These are phyloP conservation scores for Caiman crocodilus DNA, from an alignment of 2,797 vertebrate genomes.

Conservation along the genomic window DNA sequence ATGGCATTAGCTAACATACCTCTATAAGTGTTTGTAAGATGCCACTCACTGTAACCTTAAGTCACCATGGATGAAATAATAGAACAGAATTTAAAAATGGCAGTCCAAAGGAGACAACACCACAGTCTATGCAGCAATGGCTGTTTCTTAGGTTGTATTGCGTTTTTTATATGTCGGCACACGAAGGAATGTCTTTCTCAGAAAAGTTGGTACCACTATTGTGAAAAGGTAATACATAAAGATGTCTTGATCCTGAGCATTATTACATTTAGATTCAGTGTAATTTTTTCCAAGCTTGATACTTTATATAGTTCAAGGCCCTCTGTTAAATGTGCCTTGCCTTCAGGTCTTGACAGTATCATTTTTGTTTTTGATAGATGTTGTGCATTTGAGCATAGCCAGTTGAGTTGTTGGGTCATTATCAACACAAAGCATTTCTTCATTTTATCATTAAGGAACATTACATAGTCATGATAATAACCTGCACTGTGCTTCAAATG, in stretches of 20 bases:
- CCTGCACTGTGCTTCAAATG: not conserved
- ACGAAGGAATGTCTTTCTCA: not conserved
- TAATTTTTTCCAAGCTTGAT: too few relatives aligned
- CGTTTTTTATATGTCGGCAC: not conserved
- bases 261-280: too few relatives aligned
- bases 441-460: not conserved
- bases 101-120: not conserved
- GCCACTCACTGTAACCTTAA: not conserved
- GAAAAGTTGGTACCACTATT: not conserved
- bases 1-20: not conserved
- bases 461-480: not conserved
- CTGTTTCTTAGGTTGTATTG: not conserved
- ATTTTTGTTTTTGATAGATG: not conserved
- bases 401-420: not conserved
- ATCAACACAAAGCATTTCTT: not conserved
- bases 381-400: not conserved
- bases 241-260: too few relatives aligned
- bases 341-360: not conserved
- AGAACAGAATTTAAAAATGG: not conserved
- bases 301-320: too few relatives aligned
- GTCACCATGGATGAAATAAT: not conserved
- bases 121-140: not conserved
- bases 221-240: too few relatives aligned
- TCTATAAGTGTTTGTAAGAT: not conserved
- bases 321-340: too few relatives aligned